A percentile compares a stretch with the other conserved stretches of the same genome.
These are phyloP conservation scores for Drosophila tsacasi DNA, from an alignment of 1,140 invertebrate species.

Conservation along the genomic window DNA sequence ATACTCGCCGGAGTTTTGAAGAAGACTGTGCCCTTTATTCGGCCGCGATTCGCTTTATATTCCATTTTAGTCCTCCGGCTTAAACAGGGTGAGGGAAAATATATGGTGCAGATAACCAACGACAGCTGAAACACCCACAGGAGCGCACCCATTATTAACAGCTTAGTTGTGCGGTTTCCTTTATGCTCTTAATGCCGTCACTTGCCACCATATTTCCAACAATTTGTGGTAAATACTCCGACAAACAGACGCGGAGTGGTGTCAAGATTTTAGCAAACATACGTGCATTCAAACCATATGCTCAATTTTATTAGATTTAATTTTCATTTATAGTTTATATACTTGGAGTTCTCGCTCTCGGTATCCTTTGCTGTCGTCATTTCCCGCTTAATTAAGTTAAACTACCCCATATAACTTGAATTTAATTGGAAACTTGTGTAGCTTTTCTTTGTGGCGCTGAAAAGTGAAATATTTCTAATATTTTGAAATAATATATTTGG, in stretches of 20 bases:
- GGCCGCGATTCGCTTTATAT: constrained; percentile 54
- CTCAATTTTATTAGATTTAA: constrained; percentile 68
- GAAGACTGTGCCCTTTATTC: constrained; percentile 39
- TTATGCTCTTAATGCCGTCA: constrained; percentile 73
- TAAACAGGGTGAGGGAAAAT: constrained; percentile 57
- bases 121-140: constrained; percentile 25
- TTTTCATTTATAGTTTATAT: constrained; percentile 38
- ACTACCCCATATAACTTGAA: neutral
- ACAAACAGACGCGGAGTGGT: constrained; percentile 66
- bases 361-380: constrained; percentile 6
- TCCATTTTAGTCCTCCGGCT: constrained; percentile 5
- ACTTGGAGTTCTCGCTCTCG: constrained; percentile 19
- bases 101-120: constrained; percentile 19
- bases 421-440: neutral
- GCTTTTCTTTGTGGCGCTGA: neutral
- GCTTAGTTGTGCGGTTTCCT: constrained; percentile 53
- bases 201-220: constrained; percentile 76
- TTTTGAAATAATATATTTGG: neutral
- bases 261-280: constrained; percentile 70
- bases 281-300: constrained; percentile 70
- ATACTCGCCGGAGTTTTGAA: constrained; percentile 27
- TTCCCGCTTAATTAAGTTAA: constrained; percentile 28
- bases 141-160: constrained; percentile 53
- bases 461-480: neutral
- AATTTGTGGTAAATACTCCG: constrained; percentile 77